Evolutionary conservation across 2,797 vertebrate genomes (phyloP), one percentile per base, ranked within the genome.

Genomic region (Channallabes apus): DNA sequence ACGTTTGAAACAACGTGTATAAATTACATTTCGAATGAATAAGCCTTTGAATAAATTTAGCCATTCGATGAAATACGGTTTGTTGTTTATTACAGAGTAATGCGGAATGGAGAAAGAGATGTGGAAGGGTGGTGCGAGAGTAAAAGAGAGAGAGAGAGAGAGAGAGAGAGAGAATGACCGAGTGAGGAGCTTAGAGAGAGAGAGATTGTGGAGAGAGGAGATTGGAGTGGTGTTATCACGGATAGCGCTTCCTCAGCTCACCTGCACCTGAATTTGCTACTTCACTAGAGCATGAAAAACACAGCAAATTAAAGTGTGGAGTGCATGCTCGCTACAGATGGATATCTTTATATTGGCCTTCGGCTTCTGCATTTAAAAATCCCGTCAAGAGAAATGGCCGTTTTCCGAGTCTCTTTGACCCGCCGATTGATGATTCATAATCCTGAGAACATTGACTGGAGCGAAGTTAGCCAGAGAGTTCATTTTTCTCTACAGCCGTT

Each of bases 251-350:
- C 94, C 96, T 92, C 93, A 92, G 95, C 94, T 94, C 89, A 95
- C 93, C 96, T 95, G 93, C 93, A 93, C 93, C 92, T 91, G 94
- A 96, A 97, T 98, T 99, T 97, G 96, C 95, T 97, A 96, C 96
- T 95, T 96, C 97, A 98, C 92, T 96, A 96, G 97, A 98, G 96
- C 97, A 96, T 97, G 96, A 96, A 97, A 96, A 97, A 96, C 95
- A 96, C 94, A 95, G 94, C 94, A 97, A 96, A 97, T 98, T 97
- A 97, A 96, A 97, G 93, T 95, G 96, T 96, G 95, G 95, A 96
- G 96, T 95, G 94, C 92, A 93, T 96, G 94, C 95, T 97, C 94
- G 93, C 95, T 94, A 91, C 92, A 97, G 97, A 99, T 98, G 94
- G 92, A 91, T 98, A 97, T 98, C 97, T 96, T 95, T 96, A 95